phyloP scores from a whole-genome alignment of 2,113 vertebrate genomes.

The Dasyprocta punctata region DNA sequence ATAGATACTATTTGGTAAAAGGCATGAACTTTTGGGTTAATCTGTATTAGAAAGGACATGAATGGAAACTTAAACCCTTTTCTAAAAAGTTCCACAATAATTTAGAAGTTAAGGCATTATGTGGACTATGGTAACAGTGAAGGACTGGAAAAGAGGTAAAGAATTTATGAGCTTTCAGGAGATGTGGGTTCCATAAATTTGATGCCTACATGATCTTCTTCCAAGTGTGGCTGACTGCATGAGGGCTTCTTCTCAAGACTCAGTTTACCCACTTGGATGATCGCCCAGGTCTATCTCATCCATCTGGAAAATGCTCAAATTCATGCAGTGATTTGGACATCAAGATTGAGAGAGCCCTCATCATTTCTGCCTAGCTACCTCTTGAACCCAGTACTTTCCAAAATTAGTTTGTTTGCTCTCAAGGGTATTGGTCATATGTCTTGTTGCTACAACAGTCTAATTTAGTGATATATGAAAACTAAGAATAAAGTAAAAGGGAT shows the following conservation, averaged over 20 bases:
- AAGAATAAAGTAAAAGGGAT: neutral
- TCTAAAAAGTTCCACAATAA: neutral
- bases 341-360: neutral
- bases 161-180: neutral
- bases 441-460: neutral
- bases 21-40: neutral
- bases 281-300: neutral
- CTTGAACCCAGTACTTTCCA: neutral
- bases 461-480: neutral
- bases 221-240: neutral
- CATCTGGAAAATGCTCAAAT: neutral
- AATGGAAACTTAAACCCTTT: neutral
- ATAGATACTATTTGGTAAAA: neutral
- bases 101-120: neutral
- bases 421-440: neutral
- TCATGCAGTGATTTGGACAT: neutral
- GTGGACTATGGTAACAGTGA: neutral
- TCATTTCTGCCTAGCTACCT: neutral
- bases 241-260: neutral
- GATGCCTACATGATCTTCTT: neutral
- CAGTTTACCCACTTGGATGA: neutral
- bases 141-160: neutral
- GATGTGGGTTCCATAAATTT: neutral
- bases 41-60: neutral
- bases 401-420: neutral